phyloP scores from a whole-genome alignment of 2,888 invertebrate species.

The Cinara cedri region DNA sequence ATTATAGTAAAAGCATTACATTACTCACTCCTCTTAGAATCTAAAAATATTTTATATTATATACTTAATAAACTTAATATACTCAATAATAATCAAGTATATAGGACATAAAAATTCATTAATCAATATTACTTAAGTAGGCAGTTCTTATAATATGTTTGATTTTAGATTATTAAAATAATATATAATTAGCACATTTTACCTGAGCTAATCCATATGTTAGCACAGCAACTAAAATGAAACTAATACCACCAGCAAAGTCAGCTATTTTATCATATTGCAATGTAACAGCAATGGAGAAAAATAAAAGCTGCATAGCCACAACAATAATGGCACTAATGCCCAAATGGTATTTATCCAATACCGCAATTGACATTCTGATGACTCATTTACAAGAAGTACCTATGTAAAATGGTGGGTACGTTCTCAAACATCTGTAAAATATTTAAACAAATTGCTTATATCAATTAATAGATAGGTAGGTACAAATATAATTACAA shows the following conservation, averaged over 20 bases:
- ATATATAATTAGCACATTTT: conserved; percentile 11
- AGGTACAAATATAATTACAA: no score
- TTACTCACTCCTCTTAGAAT: no score
- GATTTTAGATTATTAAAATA: background rate
- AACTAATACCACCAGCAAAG: conserved; percentile 92
- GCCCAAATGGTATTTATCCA: conserved; percentile 84
- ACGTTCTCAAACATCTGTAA: conserved; percentile 25
- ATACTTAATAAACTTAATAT: no score
- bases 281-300: conserved; percentile 82
- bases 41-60: no score
- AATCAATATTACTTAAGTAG: background rate
- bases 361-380: conserved; percentile 73
- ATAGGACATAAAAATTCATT: no score
- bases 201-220: conserved; percentile 87
- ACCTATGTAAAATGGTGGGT: background rate
- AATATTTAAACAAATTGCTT: background rate
- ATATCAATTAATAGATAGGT: no score
- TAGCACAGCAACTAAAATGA: conserved; percentile 84
- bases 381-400: conserved; percentile 24
- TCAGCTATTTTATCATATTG: conserved; percentile 91
- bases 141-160: background rate
- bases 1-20: no score
- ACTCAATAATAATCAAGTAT: no score
- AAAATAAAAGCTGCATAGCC: conserved; percentile 85
- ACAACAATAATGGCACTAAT: conserved; percentile 85